Conservation (phyloP, 2,888 invertebrate species). For the Nowickia ferox region DNA sequence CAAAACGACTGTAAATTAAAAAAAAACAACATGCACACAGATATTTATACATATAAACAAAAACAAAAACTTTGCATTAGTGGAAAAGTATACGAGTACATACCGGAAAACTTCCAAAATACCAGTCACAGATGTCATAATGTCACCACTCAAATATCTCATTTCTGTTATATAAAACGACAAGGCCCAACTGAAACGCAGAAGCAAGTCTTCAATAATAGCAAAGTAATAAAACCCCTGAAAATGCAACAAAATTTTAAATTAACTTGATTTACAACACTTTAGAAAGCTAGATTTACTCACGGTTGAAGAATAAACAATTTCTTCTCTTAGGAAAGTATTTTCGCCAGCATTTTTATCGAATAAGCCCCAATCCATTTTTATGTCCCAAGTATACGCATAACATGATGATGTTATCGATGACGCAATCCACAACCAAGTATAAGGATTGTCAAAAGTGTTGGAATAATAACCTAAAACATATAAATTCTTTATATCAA, state of each 20-base stretch:
- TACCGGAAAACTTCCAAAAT: conserved; percentile 95
- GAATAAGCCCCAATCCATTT: conserved; percentile 99
- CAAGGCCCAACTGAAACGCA: conserved; percentile 96
- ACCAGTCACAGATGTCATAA: conserved; percentile 92
- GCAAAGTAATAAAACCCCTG: conserved; percentile 96
- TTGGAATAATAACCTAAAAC: conserved; percentile 85
- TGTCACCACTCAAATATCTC: conserved; percentile 89
- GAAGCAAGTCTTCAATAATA: conserved; percentile 95
- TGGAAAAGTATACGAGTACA: conserved; percentile 69
- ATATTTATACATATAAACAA: background rate
- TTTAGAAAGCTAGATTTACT: conserved; percentile 77
- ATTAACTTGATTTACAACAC: background rate
- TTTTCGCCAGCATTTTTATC: conserved; percentile 96
- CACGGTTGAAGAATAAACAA: conserved; percentile 96
- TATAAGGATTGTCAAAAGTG: conserved; percentile 90
- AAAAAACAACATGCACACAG: background rate
- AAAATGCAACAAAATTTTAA: background rate
- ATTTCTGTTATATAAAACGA: conserved; percentile 93
- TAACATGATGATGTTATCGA: conserved; percentile 95
- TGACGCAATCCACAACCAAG: conserved; percentile 94
- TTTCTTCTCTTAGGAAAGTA: conserved; percentile 95
- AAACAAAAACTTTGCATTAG: background rate
- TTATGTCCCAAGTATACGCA: conserved; percentile 98
- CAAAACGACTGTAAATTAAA: conserved; percentile 88
- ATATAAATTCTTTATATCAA: background rate